These are phyloP conservation scores for Quadroppia sp. DNA, from an alignment of 2,888 invertebrate species.

Conservation along the genomic window DNA sequence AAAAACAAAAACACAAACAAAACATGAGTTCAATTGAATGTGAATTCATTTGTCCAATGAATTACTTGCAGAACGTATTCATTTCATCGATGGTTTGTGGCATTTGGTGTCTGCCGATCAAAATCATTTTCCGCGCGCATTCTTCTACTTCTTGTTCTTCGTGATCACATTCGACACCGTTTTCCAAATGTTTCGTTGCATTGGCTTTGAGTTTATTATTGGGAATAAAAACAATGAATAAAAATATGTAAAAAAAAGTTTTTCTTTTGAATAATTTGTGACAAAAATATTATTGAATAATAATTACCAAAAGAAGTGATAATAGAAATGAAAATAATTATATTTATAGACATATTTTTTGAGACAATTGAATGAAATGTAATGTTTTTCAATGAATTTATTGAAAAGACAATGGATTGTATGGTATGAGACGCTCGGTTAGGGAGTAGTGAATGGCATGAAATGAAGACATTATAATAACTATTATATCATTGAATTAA, in stretches of 20 bases:
- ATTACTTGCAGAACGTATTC: slow-evolving; percentile 35
- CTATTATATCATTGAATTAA: neutral
- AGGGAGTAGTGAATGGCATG: neutral
- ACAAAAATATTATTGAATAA: neutral
- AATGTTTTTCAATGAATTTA: no score
- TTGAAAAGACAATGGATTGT: neutral
- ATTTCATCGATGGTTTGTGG: slow-evolving; percentile 34
- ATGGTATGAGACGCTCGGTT: neutral
- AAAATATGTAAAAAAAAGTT: no score
- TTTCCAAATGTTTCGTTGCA: neutral
- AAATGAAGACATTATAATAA: neutral
- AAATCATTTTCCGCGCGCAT: slow-evolving; percentile 31
- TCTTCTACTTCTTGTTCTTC: slow-evolving; percentile 38
- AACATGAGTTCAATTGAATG: neutral
- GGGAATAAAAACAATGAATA: neutral
- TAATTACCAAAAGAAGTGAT: no score
- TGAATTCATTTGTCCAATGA: neutral
- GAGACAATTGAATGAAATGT: no score
- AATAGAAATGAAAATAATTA: no score
- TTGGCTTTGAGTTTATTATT: neutral
- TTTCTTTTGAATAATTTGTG: neutral
- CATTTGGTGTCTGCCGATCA: slow-evolving; percentile 30
- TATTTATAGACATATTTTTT: no score
- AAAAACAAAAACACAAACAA: no score
- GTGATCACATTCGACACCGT: slow-evolving; percentile 26